Evolutionary conservation across 2,797 vertebrate genomes (phyloP), one percentile per base, ranked within the genome.

Genomic region (Pachyuromys duprasi): DNA sequence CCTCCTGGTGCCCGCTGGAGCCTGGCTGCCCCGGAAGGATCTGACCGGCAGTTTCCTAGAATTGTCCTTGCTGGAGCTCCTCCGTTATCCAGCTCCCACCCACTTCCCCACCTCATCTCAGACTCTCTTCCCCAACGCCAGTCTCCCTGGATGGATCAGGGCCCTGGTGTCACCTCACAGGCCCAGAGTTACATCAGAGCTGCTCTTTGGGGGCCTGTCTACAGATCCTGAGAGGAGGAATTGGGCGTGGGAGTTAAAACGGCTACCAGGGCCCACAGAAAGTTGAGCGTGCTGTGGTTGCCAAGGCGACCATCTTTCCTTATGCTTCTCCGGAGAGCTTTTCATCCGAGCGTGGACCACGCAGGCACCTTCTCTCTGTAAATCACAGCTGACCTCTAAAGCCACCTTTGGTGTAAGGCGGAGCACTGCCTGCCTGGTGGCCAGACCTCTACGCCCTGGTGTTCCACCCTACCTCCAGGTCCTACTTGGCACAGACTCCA

Each of bases 1-100:
- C 89, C 84, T 42, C 81, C 79, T 0, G 36, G 83, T 57, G 79
- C 95, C 91, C 45, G 69, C 62, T 49, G 96, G 97, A 97, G 97
- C 97, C 97, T 69, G 97, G 97, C 97, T 98, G 94, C 97, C 97
- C 96, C 96, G 97, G 97, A 97, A 97, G 97, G 97, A 97, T 97
- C 97, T 98, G 97, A 95, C 96, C 96, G 65, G 95, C 96, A 24
- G 13, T 90, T 98, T 98, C 97, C 97, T 96, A 69, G 76, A 89
- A 98, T 98, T 98, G 97, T 98, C 92, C 49, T 95, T 49, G 4
- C 90, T 5, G 82, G 84, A 82, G 93, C 93, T 96, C 96, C 97
- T 90, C 90, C 22, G 94, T 79, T 96, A 8, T 49, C 81, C 75
- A 49, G 91, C 90, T 81, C 92, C 94, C 63, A 4, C 65, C 90